These are phyloP conservation scores for Hanleya hanleyi DNA, from an alignment of 2,888 invertebrate genomes.

Conservation along the genomic window DNA sequence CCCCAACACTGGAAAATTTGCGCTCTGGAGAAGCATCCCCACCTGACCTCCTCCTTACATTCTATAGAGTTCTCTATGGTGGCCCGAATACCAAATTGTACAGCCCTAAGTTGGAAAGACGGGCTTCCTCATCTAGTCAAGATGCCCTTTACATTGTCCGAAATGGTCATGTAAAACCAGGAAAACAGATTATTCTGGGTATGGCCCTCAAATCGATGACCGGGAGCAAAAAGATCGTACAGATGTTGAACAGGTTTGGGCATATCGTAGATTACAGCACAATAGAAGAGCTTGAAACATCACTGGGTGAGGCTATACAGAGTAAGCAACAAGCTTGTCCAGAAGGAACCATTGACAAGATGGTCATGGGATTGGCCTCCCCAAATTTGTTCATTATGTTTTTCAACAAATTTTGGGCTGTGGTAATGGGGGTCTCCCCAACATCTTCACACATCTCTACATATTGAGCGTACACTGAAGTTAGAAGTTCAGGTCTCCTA, in stretches of 20 bases:
- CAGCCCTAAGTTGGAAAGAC: constrained; percentile 3
- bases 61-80: not conserved
- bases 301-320: constrained; percentile 7
- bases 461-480: not conserved
- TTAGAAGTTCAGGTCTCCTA: not conserved
- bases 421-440: not conserved
- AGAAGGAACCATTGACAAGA: constrained; percentile 5
- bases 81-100: not conserved
- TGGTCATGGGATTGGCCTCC: constrained; percentile 18
- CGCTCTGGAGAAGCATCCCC: not conserved
- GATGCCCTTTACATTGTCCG: constrained; percentile 25
- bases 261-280: constrained; percentile 16
- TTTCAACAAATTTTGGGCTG: not conserved
- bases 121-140: constrained; percentile 15
- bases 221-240: constrained; percentile 21
- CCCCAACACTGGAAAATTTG: not conserved
- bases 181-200: constrained; percentile 19
- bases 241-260: constrained; percentile 24
- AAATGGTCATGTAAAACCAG: constrained; percentile 18
- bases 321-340: constrained; percentile 6
- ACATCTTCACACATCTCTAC: not conserved
- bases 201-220: constrained; percentile 24
- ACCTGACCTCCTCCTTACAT: not conserved
- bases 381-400: constrained; percentile 23
- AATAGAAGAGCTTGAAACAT: constrained; percentile 18